Conservation (phyloP, 2,113 vertebrate genomes). For the Melanotaenia duboulayi region DNA sequence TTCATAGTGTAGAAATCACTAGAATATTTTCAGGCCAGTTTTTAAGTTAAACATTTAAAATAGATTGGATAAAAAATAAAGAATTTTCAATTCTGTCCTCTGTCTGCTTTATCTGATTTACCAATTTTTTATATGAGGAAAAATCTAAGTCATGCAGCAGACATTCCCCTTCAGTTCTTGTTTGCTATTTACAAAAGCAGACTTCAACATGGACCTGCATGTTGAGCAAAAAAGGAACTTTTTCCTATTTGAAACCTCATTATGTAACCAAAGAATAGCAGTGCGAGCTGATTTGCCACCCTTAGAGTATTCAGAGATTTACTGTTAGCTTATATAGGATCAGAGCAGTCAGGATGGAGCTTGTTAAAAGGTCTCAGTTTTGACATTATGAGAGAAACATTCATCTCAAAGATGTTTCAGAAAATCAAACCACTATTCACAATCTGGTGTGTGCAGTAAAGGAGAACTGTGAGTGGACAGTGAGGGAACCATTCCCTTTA, state of each 20-base stretch:
- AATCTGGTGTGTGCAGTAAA: constrained; percentile 28
- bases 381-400: constrained; percentile 8
- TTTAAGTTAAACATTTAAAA: neutral
- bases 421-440: constrained; percentile 26
- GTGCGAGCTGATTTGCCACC: constrained; percentile 24
- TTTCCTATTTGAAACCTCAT: constrained; percentile 70
- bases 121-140: constrained; percentile 34
- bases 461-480: constrained; percentile 40
- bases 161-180: constrained; percentile 52
- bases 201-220: constrained; percentile 65
- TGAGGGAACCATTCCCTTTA: constrained; percentile 42
- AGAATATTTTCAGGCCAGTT: neutral
- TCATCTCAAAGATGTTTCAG: constrained; percentile 8
- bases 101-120: constrained; percentile 54
- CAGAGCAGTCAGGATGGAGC: constrained; percentile 26
- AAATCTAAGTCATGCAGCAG: constrained; percentile 58
- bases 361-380: constrained; percentile 39
- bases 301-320: constrained; percentile 33
- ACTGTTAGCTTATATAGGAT: constrained; percentile 27
- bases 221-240: constrained; percentile 44
- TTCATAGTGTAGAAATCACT: constrained; percentile 39
- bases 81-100: constrained; percentile 26
- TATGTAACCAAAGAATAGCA: constrained; percentile 64
- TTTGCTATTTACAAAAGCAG: constrained; percentile 63
- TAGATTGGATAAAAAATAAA: neutral